Evolutionary conservation across 2,113 vertebrate species (phyloP).

Genomic region (Mesembrinibis cayennensis): DNA sequence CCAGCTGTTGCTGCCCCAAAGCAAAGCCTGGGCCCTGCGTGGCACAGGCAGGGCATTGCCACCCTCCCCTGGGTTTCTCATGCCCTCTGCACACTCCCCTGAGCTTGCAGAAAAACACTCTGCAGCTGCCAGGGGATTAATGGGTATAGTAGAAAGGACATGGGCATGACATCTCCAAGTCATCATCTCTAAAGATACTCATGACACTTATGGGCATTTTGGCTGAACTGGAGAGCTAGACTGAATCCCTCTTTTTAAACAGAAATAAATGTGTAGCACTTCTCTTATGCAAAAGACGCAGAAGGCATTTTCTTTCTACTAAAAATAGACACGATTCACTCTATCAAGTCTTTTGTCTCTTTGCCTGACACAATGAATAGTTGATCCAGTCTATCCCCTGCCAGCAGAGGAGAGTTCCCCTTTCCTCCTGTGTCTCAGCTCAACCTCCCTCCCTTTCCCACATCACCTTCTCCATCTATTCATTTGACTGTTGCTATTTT

Average conservation of each 20-base stretch:
- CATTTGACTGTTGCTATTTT: neutral
- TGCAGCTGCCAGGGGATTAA: neutral
- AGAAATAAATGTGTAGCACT: neutral
- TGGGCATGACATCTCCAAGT: neutral
- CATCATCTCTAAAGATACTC: neutral
- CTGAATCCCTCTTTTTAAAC: neutral
- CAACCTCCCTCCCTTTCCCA: neutral
- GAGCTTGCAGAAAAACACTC: neutral
- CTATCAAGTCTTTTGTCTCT: neutral
- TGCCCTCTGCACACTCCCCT: accelerated
- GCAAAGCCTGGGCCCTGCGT: neutral
- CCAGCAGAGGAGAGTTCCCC: neutral
- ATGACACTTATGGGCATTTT: neutral
- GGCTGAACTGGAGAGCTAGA: neutral
- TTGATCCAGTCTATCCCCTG: neutral
- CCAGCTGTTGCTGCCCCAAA: neutral
- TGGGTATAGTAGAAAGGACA: neutral
- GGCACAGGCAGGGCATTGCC: neutral
- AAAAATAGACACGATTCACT: neutral
- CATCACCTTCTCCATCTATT: neutral
- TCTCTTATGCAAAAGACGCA: neutral
- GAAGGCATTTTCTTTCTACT: neutral
- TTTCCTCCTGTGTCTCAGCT: neutral
- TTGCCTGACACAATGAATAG: neutral
- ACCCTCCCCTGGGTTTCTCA: neutral